These are phyloP conservation scores for Chrysocyon brachyurus DNA, from an alignment of 2,797 vertebrate species.

Conservation along the genomic window DNA sequence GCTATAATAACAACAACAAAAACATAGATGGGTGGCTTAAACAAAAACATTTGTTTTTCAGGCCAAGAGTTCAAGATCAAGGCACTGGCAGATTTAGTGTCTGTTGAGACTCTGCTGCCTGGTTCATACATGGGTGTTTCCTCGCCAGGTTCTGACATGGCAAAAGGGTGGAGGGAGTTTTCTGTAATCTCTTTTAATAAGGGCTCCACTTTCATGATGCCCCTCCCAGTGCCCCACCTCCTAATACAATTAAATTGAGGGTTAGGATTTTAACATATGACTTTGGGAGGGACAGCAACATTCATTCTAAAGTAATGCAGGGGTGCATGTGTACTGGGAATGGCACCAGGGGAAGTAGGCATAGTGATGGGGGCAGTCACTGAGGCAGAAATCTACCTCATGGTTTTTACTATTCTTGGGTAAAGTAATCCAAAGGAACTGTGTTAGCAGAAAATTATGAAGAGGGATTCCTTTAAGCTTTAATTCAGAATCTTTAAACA, in stretches of 20 bases:
- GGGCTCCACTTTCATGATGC: too few species aligned
- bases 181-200: not conserved
- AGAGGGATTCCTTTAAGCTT: not conserved
- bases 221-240: not conserved
- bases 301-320: not conserved
- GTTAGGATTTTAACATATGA: not conserved
- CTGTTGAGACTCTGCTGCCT: not conserved
- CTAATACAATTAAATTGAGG: not conserved
- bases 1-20: not conserved
- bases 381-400: not conserved
- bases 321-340: not conserved
- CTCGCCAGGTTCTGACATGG: not conserved
- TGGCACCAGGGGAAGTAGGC: not conserved
- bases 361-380: accelerated
- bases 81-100: not conserved
- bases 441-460: not conserved
- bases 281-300: not conserved
- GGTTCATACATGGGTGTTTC: not conserved
- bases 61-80: not conserved
- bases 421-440: not conserved
- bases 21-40: not conserved
- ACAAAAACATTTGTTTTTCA: not conserved
- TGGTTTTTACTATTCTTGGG: not conserved
- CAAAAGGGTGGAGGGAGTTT: not conserved
- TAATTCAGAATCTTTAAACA: constrained; percentile 37